Conservation (phyloP, 1,140 invertebrate species). For the Venturia canescens region DNA sequence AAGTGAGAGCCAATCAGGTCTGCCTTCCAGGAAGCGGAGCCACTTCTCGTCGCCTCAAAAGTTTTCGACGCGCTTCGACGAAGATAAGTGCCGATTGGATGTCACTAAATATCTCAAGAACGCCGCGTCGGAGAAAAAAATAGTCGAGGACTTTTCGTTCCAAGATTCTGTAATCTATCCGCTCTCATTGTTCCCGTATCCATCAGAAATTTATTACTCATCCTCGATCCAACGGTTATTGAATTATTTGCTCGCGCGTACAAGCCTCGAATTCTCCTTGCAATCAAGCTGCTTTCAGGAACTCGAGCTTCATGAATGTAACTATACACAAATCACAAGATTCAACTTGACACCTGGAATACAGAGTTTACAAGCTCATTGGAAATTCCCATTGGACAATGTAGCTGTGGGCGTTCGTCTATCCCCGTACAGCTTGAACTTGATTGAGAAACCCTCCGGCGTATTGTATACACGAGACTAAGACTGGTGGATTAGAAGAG, state of each 20-base stretch:
- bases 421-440: neutral
- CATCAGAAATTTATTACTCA: no score
- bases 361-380: constrained; percentile 33
- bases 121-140: no score
- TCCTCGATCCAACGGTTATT: neutral
- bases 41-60: no score
- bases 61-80: no score
- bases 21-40: no score
- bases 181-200: no score
- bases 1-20: no score
- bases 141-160: neutral
- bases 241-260: neutral
- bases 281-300: constrained; percentile 24
- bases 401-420: neutral
- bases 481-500: constrained; percentile 7
- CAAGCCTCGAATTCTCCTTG: neutral
- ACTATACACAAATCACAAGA: constrained; percentile 34
- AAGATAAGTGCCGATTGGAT: no score
- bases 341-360: constrained; percentile 49
- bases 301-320: neutral
- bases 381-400: constrained; percentile 46
- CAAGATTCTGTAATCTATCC: no score
- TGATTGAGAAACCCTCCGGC: constrained; percentile 19
- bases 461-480: constrained; percentile 8
- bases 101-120: no score